These are phyloP conservation scores for Platysteira castanea DNA, from an alignment of 2,113 vertebrate genomes.

Conservation along the genomic window DNA sequence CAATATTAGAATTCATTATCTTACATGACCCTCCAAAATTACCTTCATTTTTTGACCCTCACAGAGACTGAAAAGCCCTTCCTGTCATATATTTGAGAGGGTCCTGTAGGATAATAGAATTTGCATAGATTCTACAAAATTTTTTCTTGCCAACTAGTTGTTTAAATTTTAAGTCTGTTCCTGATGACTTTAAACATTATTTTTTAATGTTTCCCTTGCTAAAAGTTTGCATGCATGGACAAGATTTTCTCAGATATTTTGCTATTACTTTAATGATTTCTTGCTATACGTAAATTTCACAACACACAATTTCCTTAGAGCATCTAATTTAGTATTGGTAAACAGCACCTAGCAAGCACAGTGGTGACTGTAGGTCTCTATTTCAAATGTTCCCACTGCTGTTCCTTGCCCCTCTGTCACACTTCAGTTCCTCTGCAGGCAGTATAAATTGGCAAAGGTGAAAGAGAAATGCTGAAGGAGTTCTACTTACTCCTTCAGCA, in stretches of 20 bases:
- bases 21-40: not conserved
- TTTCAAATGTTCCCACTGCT: not conserved
- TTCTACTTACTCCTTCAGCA: not conserved
- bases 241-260: not conserved
- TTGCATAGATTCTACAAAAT: not conserved
- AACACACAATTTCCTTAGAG: not conserved
- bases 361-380: not conserved
- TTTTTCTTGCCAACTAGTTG: not conserved
- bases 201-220: not conserved
- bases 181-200: not conserved
- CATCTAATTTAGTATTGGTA: not conserved
- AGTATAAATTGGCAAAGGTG: not conserved
- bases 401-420: not conserved
- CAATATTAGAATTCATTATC: not conserved
- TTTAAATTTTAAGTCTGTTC: not conserved
- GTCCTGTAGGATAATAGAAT: not conserved
- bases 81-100: not conserved
- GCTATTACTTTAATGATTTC: not conserved
- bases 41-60: constrained; percentile 1
- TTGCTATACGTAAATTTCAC: not conserved
- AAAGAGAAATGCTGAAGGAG: not conserved
- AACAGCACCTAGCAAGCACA: not conserved
- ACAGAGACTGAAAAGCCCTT: not conserved
- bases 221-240: not conserved
- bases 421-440: not conserved